phyloP scores from a whole-genome alignment of 2,888 invertebrate genomes.

The Aporophyla nigra region DNA sequence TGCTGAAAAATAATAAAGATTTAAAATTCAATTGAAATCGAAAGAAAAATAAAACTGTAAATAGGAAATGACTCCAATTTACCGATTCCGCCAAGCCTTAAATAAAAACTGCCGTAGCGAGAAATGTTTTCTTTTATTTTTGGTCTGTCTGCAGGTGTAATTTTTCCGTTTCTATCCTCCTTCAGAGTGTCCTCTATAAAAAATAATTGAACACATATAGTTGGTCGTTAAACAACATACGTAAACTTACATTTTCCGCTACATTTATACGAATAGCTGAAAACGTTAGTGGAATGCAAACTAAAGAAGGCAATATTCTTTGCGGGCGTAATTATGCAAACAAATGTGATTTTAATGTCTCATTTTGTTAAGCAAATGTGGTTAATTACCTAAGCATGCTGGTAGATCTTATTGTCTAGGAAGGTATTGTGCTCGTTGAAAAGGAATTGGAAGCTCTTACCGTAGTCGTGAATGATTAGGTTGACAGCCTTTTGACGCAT shows the following conservation, averaged over 20 bases:
- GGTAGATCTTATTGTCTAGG: conserved; percentile 63
- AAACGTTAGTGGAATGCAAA: conserved; percentile 86
- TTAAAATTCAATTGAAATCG: conserved; percentile 27
- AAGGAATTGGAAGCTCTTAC: conserved; percentile 74
- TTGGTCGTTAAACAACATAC: conserved; percentile 74
- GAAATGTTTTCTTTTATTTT: conserved; percentile 85
- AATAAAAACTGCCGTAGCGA: conserved; percentile 96
- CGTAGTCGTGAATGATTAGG: conserved; percentile 90
- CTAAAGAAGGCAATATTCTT: conserved; percentile 87
- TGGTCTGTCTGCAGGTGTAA: conserved; percentile 79
- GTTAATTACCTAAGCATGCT: conserved; percentile 81
- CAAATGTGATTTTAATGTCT: conserved; percentile 90
- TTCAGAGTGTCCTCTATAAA: conserved; percentile 81
- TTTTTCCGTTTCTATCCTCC: conserved; percentile 82
- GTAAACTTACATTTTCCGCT: conserved; percentile 75
- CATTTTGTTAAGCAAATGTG: conserved; percentile 89
- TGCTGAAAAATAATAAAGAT: conserved; percentile 73
- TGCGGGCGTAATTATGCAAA: conserved; percentile 88
- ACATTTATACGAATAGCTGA: conserved; percentile 82
- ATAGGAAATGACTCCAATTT: conserved; percentile 67
- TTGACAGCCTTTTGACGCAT: conserved; percentile 92
- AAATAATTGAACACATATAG: conserved; percentile 66
- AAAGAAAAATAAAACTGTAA: conserved; percentile 48
- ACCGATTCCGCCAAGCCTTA: conserved; percentile 96
- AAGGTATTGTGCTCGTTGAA: conserved; percentile 62